A percentile compares a stretch with the other conserved stretches of the same genome.
These are phyloP conservation scores for Aphodius granarius DNA, from an alignment of 2,888 invertebrate genomes.

Conservation along the genomic window DNA sequence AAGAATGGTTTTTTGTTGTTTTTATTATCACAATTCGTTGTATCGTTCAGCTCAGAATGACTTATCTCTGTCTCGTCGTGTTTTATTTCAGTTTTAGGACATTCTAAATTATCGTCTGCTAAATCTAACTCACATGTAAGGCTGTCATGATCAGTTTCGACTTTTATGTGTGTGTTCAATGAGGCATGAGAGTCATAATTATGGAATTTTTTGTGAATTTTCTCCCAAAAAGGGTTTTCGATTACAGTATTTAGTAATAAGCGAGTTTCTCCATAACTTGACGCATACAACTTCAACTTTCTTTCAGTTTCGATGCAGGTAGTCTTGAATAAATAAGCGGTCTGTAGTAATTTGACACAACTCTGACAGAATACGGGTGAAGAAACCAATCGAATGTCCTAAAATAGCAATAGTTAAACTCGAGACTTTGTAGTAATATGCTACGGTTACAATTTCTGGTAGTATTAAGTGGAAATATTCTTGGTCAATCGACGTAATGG, in stretches of 20 bases:
- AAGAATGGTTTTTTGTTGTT: no score
- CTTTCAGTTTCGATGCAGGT: background rate
- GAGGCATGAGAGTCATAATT: background rate
- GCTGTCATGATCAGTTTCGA: background rate
- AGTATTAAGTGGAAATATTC: background rate
- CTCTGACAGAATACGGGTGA: background rate
- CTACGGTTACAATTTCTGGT: constrained; percentile 7
- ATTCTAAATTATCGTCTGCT: background rate
- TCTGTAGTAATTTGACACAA: background rate
- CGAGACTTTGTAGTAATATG: background rate
- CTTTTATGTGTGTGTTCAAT: background rate
- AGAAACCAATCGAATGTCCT: background rate
- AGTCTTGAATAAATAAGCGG: background rate
- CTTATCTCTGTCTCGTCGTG: background rate
- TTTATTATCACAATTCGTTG: background rate
- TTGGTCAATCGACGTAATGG: background rate
- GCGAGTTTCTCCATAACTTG: background rate
- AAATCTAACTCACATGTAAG: background rate
- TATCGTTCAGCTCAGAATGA: background rate
- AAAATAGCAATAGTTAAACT: background rate
- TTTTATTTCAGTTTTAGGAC: background rate
- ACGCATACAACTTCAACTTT: background rate
- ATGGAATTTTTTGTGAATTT: background rate
- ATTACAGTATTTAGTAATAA: background rate
- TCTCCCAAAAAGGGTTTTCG: background rate